Evolutionary conservation across 2,888 invertebrate species (phyloP), one percentile per base, ranked within the genome.

Genomic region (Hemaris fuciformis): DNA sequence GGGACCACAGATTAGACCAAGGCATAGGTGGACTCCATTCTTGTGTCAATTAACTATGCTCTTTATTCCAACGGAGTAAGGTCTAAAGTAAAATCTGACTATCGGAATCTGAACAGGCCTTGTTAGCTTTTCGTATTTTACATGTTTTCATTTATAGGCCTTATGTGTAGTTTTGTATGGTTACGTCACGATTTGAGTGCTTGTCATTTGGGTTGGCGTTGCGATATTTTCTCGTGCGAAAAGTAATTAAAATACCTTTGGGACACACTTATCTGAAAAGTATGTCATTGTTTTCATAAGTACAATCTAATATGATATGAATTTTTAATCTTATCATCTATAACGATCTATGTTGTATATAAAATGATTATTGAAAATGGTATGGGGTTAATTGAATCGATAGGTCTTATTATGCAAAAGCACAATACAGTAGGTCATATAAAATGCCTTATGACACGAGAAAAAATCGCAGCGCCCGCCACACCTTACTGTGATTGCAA

Each of bases 401-500:
- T n/a, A n/a, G n/a, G n/a, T n/a, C n/a, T n/a, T 34, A 13, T 13
- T 13, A 34, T 13, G 3, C 3, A 38, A 38, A 38, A 38, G 38
- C n/a, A 38, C 5, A 38, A 38, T 13, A 34, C 10, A 38, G 34
- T 13, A 38, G 3, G 10, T 3, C 1, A 38, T 10, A 3, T 8
- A 38, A 13, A 13, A 38, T 38, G 38, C n/a, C n/a, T 38, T 31
- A 31, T 10, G n/a, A n/a, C 10, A 15, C 53, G 53, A 53, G 31
- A 31, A 53, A 53, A 27, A 53, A 53, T 53, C 53, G 53, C 53
- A 53, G 53, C 18, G 48, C 15, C 4, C 2, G 20, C 27, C 53
- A 15, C 18, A 31, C 27, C 56, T 27, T 41, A 61, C 63, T 66
- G 68, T 68, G 53, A 53, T 53, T 53, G 18, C 53, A 20, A 53